A percentile compares a stretch with the other conserved stretches of the same genome.
These are phyloP conservation scores for Mormyrus iriodes DNA, from an alignment of 2,113 vertebrate genomes.

Conservation along the genomic window DNA sequence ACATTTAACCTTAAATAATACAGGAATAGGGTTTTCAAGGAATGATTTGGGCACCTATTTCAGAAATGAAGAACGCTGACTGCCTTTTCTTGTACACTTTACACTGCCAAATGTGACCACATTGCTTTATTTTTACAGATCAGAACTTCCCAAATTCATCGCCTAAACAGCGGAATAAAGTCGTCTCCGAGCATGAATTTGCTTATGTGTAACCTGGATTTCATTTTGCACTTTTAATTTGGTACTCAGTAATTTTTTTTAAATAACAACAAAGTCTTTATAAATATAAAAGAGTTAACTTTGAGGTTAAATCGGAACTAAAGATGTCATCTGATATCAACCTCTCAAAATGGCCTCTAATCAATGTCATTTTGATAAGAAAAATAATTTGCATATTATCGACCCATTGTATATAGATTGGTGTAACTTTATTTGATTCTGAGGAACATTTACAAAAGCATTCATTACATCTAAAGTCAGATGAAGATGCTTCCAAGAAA, in stretches of 20 bases:
- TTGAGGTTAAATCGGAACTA: background rate
- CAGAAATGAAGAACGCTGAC: background rate
- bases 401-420: background rate
- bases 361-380: background rate
- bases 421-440: background rate
- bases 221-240: background rate
- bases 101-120: background rate
- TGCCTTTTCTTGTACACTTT: background rate
- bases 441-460: background rate
- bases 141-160: background rate
- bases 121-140: slow-evolving; percentile 17
- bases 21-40: background rate
- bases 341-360: background rate
- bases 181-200: background rate
- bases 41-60: slow-evolving; percentile 5
- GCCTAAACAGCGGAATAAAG: background rate
- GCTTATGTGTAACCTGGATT: background rate
- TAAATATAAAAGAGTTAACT: background rate
- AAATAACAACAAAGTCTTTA: background rate
- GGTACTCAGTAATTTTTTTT: background rate
- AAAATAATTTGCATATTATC: background rate
- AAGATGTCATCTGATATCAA: no score
- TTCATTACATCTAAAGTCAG: background rate
- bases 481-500: background rate
- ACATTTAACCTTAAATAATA: background rate